A percentile compares a stretch with the other conserved stretches of the same genome.
Evolutionary conservation across 2,797 vertebrate species (phyloP).

Genomic region (Serranus cabrilla): DNA sequence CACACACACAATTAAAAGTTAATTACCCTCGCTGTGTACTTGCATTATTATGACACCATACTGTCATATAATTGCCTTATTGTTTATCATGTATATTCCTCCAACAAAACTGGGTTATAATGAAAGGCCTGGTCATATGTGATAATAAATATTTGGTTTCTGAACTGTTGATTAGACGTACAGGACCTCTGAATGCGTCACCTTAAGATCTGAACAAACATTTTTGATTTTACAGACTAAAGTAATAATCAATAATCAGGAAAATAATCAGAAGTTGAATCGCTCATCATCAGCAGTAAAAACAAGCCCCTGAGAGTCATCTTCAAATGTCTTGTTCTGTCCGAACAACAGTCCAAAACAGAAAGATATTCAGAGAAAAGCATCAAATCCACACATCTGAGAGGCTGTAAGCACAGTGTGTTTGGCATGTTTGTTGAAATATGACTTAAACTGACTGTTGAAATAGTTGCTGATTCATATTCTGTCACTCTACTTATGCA

Average conservation of each 20-base stretch:
- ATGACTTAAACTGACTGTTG: neutral
- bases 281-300: neutral
- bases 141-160: neutral
- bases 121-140: neutral
- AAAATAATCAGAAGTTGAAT: neutral
- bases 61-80: too few relatives aligned
- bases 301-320: neutral
- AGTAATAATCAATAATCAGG: neutral
- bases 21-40: too few relatives aligned
- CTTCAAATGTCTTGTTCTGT: constrained; percentile 1
- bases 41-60: too few relatives aligned
- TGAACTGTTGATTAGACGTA: neutral
- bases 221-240: neutral
- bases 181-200: neutral
- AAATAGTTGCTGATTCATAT: neutral
- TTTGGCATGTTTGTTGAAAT: neutral
- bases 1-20: too few relatives aligned
- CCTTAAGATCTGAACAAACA: neutral
- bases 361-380: neutral
- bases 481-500: neutral
- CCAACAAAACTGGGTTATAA: too few relatives aligned
- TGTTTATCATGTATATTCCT: too few relatives aligned
- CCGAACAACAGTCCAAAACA: neutral
- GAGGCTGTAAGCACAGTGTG: neutral
- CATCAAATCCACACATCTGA: neutral